Conservation (phyloP, 64 coral and sea anemone genomes). For the Trachythela sp. region DNA sequence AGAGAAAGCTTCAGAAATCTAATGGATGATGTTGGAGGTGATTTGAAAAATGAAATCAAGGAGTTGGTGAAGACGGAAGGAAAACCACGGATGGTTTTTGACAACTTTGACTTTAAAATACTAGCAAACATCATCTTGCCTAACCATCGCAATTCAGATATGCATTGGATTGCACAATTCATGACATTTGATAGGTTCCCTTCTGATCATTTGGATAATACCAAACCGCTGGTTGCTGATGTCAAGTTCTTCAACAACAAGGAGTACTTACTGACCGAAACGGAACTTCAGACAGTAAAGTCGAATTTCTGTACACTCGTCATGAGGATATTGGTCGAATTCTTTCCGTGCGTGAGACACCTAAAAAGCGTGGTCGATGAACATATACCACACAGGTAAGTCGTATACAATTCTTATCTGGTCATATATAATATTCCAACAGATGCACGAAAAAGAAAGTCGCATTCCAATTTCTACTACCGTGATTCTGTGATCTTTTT, state of each 20-base stretch:
- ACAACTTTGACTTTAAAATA: constrained; percentile 16
- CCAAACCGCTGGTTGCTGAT: constrained; percentile 6
- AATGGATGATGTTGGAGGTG: neutral
- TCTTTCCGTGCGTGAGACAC: constrained; percentile 1
- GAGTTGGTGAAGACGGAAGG: neutral
- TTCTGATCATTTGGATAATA: constrained; percentile 42
- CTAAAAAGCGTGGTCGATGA: constrained; percentile 3
- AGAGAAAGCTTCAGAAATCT: neutral
- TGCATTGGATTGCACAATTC: constrained; percentile 64
- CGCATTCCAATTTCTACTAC: too few species aligned
- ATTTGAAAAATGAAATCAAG: neutral
- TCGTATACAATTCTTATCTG: neutral
- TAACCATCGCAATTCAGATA: constrained; percentile 42
- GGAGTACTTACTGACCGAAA: neutral
- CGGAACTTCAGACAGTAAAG: constrained; percentile 21
- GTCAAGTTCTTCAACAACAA: neutral
- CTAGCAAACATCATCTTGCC: constrained; percentile 11
- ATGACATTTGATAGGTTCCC: constrained; percentile 51
- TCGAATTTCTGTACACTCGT: constrained; percentile 16
- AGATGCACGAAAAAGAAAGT: too few species aligned
- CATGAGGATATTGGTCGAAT: constrained; percentile 22
- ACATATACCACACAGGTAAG: constrained; percentile 30
- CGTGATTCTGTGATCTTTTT: too few species aligned
- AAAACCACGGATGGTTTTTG: constrained; percentile 3
- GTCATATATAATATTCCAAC: too few species aligned